A percentile compares a stretch with the other conserved stretches of the same genome.
Conservation (phyloP, 2,888 invertebrate species). For the Lithosia quadra region DNA sequence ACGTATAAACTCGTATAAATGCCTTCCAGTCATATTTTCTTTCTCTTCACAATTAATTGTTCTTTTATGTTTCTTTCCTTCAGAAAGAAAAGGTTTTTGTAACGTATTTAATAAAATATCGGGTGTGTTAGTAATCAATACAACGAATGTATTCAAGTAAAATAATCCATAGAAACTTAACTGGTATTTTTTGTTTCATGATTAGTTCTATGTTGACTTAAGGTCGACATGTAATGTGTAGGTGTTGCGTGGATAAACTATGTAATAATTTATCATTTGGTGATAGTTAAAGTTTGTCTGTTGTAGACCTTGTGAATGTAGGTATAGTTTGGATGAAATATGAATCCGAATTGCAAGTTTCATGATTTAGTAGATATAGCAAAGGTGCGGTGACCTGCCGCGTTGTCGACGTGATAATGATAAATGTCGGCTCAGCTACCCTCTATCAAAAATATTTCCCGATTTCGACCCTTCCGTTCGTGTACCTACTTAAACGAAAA, state of each 20-base stretch:
- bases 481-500: slow-evolving; percentile 65
- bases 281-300: slow-evolving; percentile 33
- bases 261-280: slow-evolving; percentile 38
- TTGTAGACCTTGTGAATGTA: slow-evolving; percentile 22
- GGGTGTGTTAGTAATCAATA: slow-evolving; percentile 5
- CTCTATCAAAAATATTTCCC: slow-evolving; percentile 76
- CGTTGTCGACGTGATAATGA: slow-evolving; percentile 79
- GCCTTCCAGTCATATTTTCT: slow-evolving; percentile 73
- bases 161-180: slow-evolving; percentile 13
- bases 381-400: slow-evolving; percentile 74
- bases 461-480: slow-evolving; percentile 61
- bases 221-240: slow-evolving; percentile 20
- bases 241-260: slow-evolving; percentile 24
- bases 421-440: slow-evolving; percentile 73
- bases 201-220: slow-evolving; percentile 21
- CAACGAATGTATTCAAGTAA: slow-evolving; percentile 10
- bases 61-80: slow-evolving; percentile 38
- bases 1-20: slow-evolving; percentile 57
- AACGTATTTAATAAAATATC: slow-evolving; percentile 16
- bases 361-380: slow-evolving; percentile 64
- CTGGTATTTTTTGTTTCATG: slow-evolving; percentile 21
- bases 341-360: slow-evolving; percentile 61
- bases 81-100: slow-evolving; percentile 14
- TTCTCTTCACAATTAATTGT: slow-evolving; percentile 62
- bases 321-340: slow-evolving; percentile 39